Percentiles rank a stretch among this genome's conserved stretches.
These are phyloP conservation scores for Plumapathes pennacea DNA, from an alignment of 92 coral and sea anemone species.

Conservation along the genomic window DNA sequence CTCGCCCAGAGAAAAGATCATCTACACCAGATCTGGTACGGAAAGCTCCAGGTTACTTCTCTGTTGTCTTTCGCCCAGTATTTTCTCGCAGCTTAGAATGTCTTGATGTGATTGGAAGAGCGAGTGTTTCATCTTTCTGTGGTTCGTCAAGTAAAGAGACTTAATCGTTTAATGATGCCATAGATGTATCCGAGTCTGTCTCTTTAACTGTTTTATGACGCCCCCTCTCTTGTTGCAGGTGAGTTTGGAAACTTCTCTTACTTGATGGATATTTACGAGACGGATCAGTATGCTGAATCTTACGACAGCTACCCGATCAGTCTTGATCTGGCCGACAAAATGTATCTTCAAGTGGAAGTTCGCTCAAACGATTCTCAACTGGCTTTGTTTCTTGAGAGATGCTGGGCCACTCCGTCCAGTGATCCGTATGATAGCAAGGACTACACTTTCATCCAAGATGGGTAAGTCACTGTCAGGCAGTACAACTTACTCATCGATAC, in stretches of 20 bases:
- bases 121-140: too few species aligned
- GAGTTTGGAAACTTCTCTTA: conserved; percentile 77
- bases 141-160: too few species aligned
- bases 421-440: conserved; percentile 18
- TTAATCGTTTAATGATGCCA: too few species aligned
- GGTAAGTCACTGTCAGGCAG: conserved; percentile 31
- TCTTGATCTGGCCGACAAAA: conserved; percentile 27
- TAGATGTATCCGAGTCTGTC: too few species aligned
- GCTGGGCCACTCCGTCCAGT: conserved; percentile 63
- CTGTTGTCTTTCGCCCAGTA: too few species aligned
- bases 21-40: conserved; percentile 69
- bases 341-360: conserved; percentile 49
- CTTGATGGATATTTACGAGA: conserved; percentile 64
- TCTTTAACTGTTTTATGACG: too few species aligned
- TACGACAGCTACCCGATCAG: conserved; percentile 46
- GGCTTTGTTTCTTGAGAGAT: conserved; percentile 49
- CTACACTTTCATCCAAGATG: conserved; percentile 36
- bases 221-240: too few species aligned
- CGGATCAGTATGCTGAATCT: conserved; percentile 21
- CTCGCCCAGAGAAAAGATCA: conserved; percentile 73
- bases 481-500: too few species aligned
- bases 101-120: too few species aligned
- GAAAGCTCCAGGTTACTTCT: too few species aligned
- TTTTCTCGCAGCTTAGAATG: too few species aligned
- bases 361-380: conserved; percentile 65